Conservation (phyloP, 1,140 invertebrate species). For the Eueides isabella region DNA sequence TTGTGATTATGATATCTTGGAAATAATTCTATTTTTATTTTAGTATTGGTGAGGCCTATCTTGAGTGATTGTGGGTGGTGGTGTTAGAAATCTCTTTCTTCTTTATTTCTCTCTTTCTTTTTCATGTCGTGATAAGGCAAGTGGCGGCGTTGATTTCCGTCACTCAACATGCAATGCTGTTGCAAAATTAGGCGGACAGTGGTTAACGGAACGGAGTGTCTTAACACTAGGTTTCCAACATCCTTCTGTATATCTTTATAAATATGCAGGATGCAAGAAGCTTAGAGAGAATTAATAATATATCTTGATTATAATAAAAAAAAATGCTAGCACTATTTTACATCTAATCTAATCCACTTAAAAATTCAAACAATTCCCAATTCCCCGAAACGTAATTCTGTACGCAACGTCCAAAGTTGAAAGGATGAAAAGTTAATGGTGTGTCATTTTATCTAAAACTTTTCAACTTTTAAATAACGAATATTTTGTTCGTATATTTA, state of each 20-base stretch:
- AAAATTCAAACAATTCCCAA: slow-evolving; percentile 4
- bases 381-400: slow-evolving; percentile 2
- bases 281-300: not conserved
- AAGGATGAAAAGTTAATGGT: not conserved
- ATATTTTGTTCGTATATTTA: not conserved
- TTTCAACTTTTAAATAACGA: not conserved
- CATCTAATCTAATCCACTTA: slow-evolving; percentile 2
- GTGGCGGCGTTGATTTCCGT: no score
- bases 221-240: no score
- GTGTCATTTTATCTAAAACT: not conserved
- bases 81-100: no score
- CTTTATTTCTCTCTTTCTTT: no score
- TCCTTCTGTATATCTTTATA: no score
- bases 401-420: not conserved
- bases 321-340: slow-evolving; percentile 1
- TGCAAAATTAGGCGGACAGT: no score
- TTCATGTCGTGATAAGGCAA: no score
- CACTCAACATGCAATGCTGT: no score
- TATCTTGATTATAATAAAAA: not conserved
- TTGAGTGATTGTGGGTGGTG: no score
- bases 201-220: no score
- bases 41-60: no score
- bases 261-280: no score
- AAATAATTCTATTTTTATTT: not conserved
- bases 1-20: not conserved